phyloP scores from a whole-genome alignment of 1,140 invertebrate species.

The Chrysoperla carnea region DNA sequence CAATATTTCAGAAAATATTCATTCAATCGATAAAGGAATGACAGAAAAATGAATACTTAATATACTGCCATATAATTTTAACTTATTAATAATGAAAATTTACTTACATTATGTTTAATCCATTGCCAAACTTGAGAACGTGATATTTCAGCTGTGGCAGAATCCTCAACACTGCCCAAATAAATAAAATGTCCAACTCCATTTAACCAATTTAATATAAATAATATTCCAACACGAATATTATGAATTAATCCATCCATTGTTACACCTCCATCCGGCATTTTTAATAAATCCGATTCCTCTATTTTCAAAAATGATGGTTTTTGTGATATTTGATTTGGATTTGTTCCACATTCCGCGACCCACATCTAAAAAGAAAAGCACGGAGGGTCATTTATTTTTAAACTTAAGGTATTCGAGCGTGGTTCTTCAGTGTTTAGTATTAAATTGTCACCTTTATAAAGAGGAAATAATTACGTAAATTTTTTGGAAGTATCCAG shows the following conservation, averaged over 20 bases:
- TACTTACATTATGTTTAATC: slow-evolving; percentile 38
- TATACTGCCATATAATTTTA: too few species aligned
- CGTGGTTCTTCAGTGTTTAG: too few species aligned
- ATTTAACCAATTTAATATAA: slow-evolving; percentile 47
- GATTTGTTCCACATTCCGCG: slow-evolving; percentile 18
- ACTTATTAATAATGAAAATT: too few species aligned
- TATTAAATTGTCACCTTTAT: too few species aligned
- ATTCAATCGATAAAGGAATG: too few species aligned
- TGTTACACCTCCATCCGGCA: slow-evolving; percentile 41
- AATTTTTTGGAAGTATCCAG: too few species aligned
- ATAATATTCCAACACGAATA: slow-evolving; percentile 41
- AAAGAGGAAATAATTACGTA: too few species aligned
- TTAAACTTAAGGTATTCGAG: too few species aligned
- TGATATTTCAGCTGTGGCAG: slow-evolving; percentile 56
- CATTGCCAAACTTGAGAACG: slow-evolving; percentile 58
- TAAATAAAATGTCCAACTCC: slow-evolving; percentile 48
- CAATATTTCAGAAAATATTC: too few species aligned
- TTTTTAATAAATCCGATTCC: slow-evolving; percentile 30
- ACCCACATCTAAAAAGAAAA: slow-evolving; percentile 29
- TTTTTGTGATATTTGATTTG: slow-evolving; percentile 25
- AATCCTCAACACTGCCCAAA: slow-evolving; percentile 48
- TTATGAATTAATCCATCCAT: slow-evolving; percentile 40
- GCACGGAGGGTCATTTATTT: too few species aligned
- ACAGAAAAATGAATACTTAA: too few species aligned
- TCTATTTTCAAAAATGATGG: slow-evolving; percentile 18